Conservation (phyloP, 2,113 vertebrate species). For the Bostrychus sinensis region DNA sequence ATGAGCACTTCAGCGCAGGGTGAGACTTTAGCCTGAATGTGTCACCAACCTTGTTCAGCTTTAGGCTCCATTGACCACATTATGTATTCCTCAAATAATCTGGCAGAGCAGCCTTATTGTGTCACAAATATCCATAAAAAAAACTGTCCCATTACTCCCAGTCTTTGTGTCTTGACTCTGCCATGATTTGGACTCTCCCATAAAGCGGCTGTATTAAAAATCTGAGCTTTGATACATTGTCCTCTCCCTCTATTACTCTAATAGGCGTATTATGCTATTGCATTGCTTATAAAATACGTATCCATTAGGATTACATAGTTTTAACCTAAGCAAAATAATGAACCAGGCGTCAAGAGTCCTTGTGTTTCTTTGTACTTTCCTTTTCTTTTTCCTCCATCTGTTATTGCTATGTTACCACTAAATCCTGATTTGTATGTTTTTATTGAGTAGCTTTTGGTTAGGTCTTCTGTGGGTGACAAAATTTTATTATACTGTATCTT, state of each 20-base stretch:
- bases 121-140: too few relatives aligned
- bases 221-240: slow-evolving; percentile 9
- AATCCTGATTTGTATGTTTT: too few relatives aligned
- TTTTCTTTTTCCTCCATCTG: too few relatives aligned
- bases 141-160: too few relatives aligned
- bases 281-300: neutral
- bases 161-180: too few relatives aligned
- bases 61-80: slow-evolving; percentile 51
- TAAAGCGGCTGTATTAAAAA: slow-evolving; percentile 31
- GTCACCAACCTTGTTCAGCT: slow-evolving; percentile 58
- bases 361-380: too few relatives aligned
- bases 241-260: neutral
- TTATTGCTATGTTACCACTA: too few relatives aligned
- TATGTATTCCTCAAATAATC: slow-evolving; percentile 60
- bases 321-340: neutral
- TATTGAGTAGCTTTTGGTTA: too few relatives aligned
- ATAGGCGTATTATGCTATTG: neutral
- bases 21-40: slow-evolving; percentile 63
- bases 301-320: neutral
- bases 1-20: slow-evolving; percentile 48
- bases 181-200: slow-evolving; percentile 17
- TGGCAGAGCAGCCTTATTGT: too few relatives aligned
- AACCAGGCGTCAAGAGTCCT: too few relatives aligned
- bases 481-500: too few relatives aligned
- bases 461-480: too few relatives aligned